Base-by-base conservation (phyloP, 64 coral and sea anemone genomes). In the Montipora foliosa region DNA sequence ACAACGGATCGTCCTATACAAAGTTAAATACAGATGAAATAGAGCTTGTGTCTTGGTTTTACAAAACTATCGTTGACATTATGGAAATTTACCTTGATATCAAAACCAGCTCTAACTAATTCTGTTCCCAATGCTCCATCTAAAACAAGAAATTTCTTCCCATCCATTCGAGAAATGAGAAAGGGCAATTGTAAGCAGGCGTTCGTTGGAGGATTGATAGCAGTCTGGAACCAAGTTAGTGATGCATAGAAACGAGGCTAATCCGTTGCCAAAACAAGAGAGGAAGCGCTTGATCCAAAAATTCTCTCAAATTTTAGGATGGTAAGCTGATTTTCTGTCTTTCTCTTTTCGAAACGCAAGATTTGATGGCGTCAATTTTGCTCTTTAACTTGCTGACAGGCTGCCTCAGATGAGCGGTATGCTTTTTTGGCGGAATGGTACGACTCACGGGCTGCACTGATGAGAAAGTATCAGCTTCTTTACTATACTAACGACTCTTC, bases 381-480 rank as follows among this genome's bases (percentile, higher is more conserved):
- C 15, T 87, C 81, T 76, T 75, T 45, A 19, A 8, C 86, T 16
- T 46, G 61, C 67, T 58, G 25, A 48, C 73, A 97, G 95, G 88
- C 95, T 60, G 95, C 82, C 48, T 87, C 92, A 79, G 93, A 97
- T 57, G 95, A 97, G 50, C 90, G 95, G 67, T 94, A 78, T 83
- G 95, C 95, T 1, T 97, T 97, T 88, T 78, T 97, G 69, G 95
- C 95, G 44, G 95, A 97, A 90, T 97, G 95, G 95, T 97, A 95
- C 51, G 93, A 97, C 80, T 93, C 96, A 4, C 89, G 88, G 67
- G 96, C 96, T 77, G 89, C 96, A 19, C 75, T 97, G 44, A 97
- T 95, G 89, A 94, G 93, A 95, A 97, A 95, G 67, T 97, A 97
- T 55, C 96, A 97, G 75, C 96, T 97, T 10, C 62, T 97, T 49